Conservation (phyloP, 2,888 invertebrate species). For the Drosophila monieri region DNA sequence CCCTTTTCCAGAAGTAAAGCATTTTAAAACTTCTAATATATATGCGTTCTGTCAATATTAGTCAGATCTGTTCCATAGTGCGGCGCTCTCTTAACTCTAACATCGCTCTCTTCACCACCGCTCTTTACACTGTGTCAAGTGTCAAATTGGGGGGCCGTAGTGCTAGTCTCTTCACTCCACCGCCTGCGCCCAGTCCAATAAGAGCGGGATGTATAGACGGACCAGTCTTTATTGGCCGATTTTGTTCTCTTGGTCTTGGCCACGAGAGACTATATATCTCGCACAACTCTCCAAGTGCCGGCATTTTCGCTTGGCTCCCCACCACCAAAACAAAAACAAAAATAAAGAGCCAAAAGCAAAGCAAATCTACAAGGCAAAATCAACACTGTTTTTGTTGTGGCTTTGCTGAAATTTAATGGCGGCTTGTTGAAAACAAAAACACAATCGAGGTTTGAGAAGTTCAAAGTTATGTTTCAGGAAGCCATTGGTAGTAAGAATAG, state of each 20-base stretch:
- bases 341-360: constrained; percentile 42
- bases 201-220: constrained; percentile 53
- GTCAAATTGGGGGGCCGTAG: constrained; percentile 36
- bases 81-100: constrained; percentile 11
- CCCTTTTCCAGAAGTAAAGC: too few relatives aligned
- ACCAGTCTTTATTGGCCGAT: background rate
- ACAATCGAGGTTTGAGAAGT: constrained; percentile 1
- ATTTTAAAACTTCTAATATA: too few relatives aligned
- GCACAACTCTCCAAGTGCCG: constrained; percentile 51
- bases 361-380: constrained; percentile 23
- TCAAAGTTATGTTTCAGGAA: background rate
- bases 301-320: constrained; percentile 64
- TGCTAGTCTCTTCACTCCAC: constrained; percentile 43
- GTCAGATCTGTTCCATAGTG: background rate
- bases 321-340: constrained; percentile 41
- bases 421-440: constrained; percentile 40
- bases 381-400: constrained; percentile 43
- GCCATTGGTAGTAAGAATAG: background rate
- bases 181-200: constrained; percentile 16
- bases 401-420: constrained; percentile 61
- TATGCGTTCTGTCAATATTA: background rate
- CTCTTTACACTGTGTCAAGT: constrained; percentile 47
- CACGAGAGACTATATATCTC: constrained; percentile 1
- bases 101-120: constrained; percentile 20
- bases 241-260: constrained; percentile 7